Evolutionary conservation across 2,113 vertebrate species (phyloP), one percentile per base, ranked within the genome.

Genomic region (Ammodytes dubius): DNA sequence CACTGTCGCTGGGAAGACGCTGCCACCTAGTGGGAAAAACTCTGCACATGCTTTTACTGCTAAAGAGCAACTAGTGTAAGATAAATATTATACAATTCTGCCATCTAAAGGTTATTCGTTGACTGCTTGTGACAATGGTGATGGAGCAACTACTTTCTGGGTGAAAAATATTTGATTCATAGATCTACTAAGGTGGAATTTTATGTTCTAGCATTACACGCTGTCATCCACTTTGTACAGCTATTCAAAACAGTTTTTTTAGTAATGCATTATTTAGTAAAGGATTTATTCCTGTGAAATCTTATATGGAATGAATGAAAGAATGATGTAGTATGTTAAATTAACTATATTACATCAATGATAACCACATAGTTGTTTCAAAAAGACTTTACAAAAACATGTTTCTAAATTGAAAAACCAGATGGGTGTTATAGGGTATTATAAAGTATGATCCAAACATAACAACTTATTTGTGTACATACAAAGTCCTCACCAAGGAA

Each of bases 11-110:
- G 13, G 45, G 84, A n/a, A 61, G 68, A 85, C 69, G 53, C 54
- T 79, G 79, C 77, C 90, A 83, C 59, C 93, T 91, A 89, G 88
- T 86, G 91, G 82, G 4, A 0, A 4, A 45, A 15, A 4, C 9
- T 54, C n/a, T 53, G 56, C 13, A 72, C 35, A 69, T 1, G 3
- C 14, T 4, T 47, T n/a, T 9, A 17, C 37, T 46, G 40, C 35
- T 61, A 35, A n/a, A 56, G 7, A 45, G 4, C 8, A n/a, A 37
- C 35, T 54, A 42, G 42, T 11, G 6, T 4, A n/a, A 5, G 2
- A 39, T n/a, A 52, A 13, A 45, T 70, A 7, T 57, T 13, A 37
- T 61, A 19, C 78, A 79, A 47, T 74, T 10, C 69, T 83, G 88
- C 80, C 83, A 69, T 81, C 77, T 86, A 78, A 12, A 65, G 77